A percentile compares a stretch with the other conserved stretches of the same genome.
Evolutionary conservation across 1,140 invertebrate species (phyloP).

Genomic region (Drosophila eugracilis): DNA sequence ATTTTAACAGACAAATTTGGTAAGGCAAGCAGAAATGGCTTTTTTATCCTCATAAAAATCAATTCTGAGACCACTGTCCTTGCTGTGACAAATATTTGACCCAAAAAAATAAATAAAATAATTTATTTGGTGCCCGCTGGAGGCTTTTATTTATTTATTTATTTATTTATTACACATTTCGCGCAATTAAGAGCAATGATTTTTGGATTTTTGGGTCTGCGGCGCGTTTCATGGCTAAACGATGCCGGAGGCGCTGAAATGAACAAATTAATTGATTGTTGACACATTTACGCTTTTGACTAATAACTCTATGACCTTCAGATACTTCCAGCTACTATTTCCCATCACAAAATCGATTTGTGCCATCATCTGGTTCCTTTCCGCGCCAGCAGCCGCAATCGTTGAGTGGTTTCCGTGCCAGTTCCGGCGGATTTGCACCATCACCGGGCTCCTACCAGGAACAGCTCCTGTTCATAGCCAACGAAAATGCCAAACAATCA

Average conservation of each 20-base stretch:
- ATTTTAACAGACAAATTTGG: too few relatives aligned
- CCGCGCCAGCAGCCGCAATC: slow-evolving; percentile 55
- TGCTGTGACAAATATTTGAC: slow-evolving; percentile 58
- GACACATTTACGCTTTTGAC: slow-evolving; percentile 44
- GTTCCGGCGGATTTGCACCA: slow-evolving; percentile 48
- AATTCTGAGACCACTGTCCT: slow-evolving; percentile 5
- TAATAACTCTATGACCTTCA: slow-evolving; percentile 58
- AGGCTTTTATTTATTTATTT: slow-evolving; percentile 23
- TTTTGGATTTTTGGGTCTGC: slow-evolving; percentile 32
- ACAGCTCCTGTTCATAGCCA: slow-evolving; percentile 77
- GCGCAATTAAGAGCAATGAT: slow-evolving; percentile 70
- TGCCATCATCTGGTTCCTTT: slow-evolving; percentile 73
- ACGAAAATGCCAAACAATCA: slow-evolving; percentile 66
- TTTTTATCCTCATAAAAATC: too few relatives aligned
- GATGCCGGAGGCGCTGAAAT: slow-evolving; percentile 42
- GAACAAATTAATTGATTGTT: slow-evolving; percentile 60
- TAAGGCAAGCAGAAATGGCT: too few relatives aligned
- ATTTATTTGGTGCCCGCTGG: slow-evolving; percentile 29
- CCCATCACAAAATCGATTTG: slow-evolving; percentile 78
- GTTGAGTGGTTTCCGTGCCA: slow-evolving; percentile 38
- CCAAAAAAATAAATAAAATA: slow-evolving; percentile 42
- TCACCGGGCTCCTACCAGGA: slow-evolving; percentile 81
- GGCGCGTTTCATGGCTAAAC: slow-evolving; percentile 59
- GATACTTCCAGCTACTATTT: slow-evolving; percentile 79
- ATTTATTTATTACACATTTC: slow-evolving; percentile 75